Percentiles rank a stretch among this genome's conserved stretches.
Evolutionary conservation across 2,888 invertebrate species (phyloP).

Genomic region (Mongoloraphidia duomilia): DNA sequence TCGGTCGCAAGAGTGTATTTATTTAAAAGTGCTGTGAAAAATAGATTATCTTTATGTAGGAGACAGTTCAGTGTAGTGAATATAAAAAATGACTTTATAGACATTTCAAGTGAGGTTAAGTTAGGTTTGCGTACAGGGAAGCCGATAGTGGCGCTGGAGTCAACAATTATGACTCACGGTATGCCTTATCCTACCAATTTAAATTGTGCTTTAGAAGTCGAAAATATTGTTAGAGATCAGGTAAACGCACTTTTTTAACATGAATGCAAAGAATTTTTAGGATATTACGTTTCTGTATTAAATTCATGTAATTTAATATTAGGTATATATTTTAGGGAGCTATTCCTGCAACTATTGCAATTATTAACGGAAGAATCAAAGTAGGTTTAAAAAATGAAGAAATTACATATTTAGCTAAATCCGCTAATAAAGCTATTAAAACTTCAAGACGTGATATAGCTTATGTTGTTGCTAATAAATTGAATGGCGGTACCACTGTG

Average conservation of each 20-base stretch:
- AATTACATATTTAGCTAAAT: slow-evolving; percentile 47
- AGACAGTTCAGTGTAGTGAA: no score
- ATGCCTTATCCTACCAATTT: slow-evolving; percentile 91
- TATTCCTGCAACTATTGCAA: slow-evolving; percentile 83
- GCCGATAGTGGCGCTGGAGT: slow-evolving; percentile 89
- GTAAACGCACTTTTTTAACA: slow-evolving; percentile 28
- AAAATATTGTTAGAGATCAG: slow-evolving; percentile 55
- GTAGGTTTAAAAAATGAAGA: slow-evolving; percentile 57
- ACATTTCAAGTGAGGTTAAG: slow-evolving; percentile 46
- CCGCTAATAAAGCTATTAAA: slow-evolving; percentile 45
- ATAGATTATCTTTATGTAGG: no score
- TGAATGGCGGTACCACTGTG: slow-evolving; percentile 90
- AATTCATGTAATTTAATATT: slow-evolving; percentile 1
- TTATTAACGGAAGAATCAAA: slow-evolving; percentile 67
- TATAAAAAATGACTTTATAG: slow-evolving; percentile 14
- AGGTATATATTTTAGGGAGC: slow-evolving; percentile 44
- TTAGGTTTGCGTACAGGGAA: slow-evolving; percentile 43
- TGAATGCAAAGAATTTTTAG: slow-evolving; percentile 3
- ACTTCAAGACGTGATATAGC: slow-evolving; percentile 80
- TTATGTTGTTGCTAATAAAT: slow-evolving; percentile 48
- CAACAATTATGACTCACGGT: slow-evolving; percentile 96
- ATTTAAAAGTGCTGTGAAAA: no score
- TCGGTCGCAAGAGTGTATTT: no score
- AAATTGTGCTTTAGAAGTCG: slow-evolving; percentile 68
- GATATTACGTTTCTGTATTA: neutral